Evolutionary conservation across 2,113 vertebrate species (phyloP).

Genomic region (Grammatotria lemairii): DNA sequence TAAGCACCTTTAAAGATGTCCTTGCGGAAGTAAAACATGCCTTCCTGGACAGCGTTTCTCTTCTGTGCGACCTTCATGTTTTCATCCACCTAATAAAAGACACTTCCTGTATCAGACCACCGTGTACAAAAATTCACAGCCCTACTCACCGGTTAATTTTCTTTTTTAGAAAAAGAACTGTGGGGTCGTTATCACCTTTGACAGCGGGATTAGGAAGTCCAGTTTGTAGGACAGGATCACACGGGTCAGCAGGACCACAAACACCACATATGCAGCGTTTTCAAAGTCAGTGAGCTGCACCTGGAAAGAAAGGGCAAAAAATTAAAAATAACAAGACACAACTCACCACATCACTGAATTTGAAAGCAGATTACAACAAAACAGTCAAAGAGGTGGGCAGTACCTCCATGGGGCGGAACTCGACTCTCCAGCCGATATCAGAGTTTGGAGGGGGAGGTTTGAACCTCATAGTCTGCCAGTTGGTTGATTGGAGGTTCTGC

Average conservation of each 20-base stretch:
- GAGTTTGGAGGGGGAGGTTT: constrained; percentile 98
- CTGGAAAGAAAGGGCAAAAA: constrained; percentile 51
- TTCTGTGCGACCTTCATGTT: constrained; percentile 97
- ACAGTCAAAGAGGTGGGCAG: not conserved
- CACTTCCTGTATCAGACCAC: not conserved
- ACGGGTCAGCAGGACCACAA: constrained; percentile 92
- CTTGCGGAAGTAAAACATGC: constrained; percentile 94
- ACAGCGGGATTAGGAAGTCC: constrained; percentile 95
- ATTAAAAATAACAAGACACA: not conserved
- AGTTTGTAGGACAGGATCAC: constrained; percentile 97
- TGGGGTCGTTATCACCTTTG: constrained; percentile 78
- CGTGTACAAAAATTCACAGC: not conserved
- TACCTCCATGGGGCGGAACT: constrained; percentile 98
- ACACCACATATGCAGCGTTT: constrained; percentile 96
- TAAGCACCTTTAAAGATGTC: constrained; percentile 90
- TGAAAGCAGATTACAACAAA: not conserved
- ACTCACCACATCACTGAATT: not conserved
- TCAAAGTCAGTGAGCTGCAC: constrained; percentile 98
- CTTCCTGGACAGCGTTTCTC: constrained; percentile 86
- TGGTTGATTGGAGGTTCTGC: constrained; percentile 97
- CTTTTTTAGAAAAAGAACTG: not conserved
- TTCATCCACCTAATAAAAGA: constrained; percentile 83
- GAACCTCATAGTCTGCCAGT: constrained; percentile 99
- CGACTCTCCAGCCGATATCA: constrained; percentile 98
- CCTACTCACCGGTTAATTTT: not conserved